These are phyloP conservation scores for Teleopsis dalmanni DNA, from an alignment of 1,140 invertebrate genomes.

Conservation along the genomic window DNA sequence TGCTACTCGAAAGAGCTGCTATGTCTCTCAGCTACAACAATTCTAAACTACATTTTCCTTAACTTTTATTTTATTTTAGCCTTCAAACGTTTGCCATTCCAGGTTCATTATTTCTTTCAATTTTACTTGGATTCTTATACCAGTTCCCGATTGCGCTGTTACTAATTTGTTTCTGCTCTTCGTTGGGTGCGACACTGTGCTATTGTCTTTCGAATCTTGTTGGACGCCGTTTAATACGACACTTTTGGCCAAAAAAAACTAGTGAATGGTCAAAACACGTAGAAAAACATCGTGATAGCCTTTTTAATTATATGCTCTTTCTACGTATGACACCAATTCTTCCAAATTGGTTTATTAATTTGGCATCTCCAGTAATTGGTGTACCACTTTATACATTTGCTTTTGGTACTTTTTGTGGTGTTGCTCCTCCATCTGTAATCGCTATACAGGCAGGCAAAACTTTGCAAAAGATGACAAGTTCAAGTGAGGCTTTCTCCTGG, in stretches of 20 bases:
- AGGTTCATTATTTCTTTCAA: constrained; percentile 95
- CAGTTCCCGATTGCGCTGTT: constrained; percentile 83
- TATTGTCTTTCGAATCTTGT: constrained; percentile 87
- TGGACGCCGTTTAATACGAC: constrained; percentile 74
- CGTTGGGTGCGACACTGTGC: constrained; percentile 90
- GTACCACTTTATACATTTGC: constrained; percentile 90
- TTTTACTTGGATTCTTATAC: constrained; percentile 95
- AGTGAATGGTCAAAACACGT: constrained; percentile 79
- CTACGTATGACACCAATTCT: constrained; percentile 94
- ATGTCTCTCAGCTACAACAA: no score
- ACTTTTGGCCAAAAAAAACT: constrained; percentile 84
- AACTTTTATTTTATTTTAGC: constrained; percentile 54
- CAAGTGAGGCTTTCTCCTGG: constrained; percentile 83
- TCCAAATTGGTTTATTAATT: constrained; percentile 99
- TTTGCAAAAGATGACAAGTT: constrained; percentile 84
- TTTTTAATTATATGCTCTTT: constrained; percentile 96
- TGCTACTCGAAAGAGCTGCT: neutral
- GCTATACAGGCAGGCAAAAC: constrained; percentile 97
- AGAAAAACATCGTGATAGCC: constrained; percentile 74
- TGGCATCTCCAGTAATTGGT: constrained; percentile 92
- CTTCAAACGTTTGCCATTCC: constrained; percentile 99
- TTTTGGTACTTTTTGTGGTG: constrained; percentile 87
- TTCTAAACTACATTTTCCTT: constrained; percentile 7
- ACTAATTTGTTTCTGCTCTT: constrained; percentile 93
- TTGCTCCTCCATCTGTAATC: constrained; percentile 95